phyloP scores from a whole-genome alignment of 2,888 invertebrate genomes.

The Dorcus parallelipipedus region DNA sequence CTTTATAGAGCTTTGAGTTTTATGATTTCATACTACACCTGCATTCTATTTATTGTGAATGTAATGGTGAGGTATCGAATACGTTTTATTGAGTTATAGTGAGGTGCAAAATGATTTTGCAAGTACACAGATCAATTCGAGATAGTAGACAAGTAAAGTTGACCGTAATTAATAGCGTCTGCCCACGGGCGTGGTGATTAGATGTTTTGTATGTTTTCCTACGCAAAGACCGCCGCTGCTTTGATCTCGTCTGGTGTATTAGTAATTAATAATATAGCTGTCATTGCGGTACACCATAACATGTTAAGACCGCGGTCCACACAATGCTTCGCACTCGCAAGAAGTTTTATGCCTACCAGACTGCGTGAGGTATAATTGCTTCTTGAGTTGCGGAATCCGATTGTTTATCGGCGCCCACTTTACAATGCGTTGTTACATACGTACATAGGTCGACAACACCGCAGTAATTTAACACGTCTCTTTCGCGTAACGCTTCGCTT shows the following conservation, averaged over 20 bases:
- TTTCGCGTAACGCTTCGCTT: too few relatives aligned
- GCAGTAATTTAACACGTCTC: neutral
- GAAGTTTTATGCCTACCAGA: slow-evolving; percentile 11
- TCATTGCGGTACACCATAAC: slow-evolving; percentile 16
- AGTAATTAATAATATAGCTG: slow-evolving; percentile 25
- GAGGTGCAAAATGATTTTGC: too few relatives aligned
- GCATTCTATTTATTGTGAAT: too few relatives aligned
- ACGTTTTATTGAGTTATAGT: too few relatives aligned
- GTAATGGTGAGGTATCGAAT: too few relatives aligned
- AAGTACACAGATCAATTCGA: too few relatives aligned
- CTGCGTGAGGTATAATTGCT: slow-evolving; percentile 18
- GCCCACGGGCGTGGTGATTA: slow-evolving; percentile 26
- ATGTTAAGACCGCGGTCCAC: slow-evolving; percentile 11
- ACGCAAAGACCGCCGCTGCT: slow-evolving; percentile 24
- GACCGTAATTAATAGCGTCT: slow-evolving; percentile 25
- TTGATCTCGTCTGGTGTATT: slow-evolving; percentile 26
- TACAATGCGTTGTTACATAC: slow-evolving; percentile 19
- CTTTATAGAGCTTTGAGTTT: too few relatives aligned
- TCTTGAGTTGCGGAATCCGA: slow-evolving; percentile 21
- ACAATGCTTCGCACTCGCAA: slow-evolving; percentile 12
- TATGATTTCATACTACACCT: too few relatives aligned
- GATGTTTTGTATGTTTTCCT: slow-evolving; percentile 27
- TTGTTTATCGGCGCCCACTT: slow-evolving; percentile 27
- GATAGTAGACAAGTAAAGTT: neutral
- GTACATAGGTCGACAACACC: slow-evolving; percentile 24